These are phyloP conservation scores for Anastrepha ludens DNA, from an alignment of 1,140 invertebrate species.

Conservation along the genomic window DNA sequence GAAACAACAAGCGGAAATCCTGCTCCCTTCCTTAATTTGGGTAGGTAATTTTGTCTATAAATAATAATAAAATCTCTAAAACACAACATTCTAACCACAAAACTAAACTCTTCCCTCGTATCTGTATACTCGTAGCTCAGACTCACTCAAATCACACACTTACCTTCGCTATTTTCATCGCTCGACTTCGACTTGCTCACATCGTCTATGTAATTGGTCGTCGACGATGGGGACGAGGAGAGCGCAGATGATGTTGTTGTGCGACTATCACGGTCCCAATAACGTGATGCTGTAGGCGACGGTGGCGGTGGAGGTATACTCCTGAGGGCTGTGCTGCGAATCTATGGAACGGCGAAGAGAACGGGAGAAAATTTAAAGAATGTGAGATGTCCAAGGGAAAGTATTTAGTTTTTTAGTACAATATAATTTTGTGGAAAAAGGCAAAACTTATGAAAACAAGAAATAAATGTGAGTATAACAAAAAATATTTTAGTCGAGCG, in stretches of 20 bases:
- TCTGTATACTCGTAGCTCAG: no score
- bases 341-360: slow-evolving; percentile 56
- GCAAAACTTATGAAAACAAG: neutral
- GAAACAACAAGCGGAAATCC: no score
- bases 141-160: slow-evolving; percentile 32
- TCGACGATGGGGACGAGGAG: slow-evolving; percentile 55
- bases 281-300: slow-evolving; percentile 69
- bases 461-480: neutral
- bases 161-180: slow-evolving; percentile 70
- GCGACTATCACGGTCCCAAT: slow-evolving; percentile 69
- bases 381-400: neutral
- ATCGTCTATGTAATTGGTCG: slow-evolving; percentile 60
- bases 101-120: no score
- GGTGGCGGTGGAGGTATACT: slow-evolving; percentile 65
- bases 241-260: slow-evolving; percentile 57
- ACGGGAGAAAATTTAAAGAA: neutral
- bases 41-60: no score
- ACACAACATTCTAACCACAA: no score
- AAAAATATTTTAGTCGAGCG: neutral
- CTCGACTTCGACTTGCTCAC: slow-evolving; percentile 64
- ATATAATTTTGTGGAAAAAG: slow-evolving; percentile 14
- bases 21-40: no score
- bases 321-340: slow-evolving; percentile 63
- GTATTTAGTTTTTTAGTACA: slow-evolving; percentile 17
- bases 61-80: no score